phyloP scores from a whole-genome alignment of 2,888 invertebrate species.

The Eupeodes luniger region DNA sequence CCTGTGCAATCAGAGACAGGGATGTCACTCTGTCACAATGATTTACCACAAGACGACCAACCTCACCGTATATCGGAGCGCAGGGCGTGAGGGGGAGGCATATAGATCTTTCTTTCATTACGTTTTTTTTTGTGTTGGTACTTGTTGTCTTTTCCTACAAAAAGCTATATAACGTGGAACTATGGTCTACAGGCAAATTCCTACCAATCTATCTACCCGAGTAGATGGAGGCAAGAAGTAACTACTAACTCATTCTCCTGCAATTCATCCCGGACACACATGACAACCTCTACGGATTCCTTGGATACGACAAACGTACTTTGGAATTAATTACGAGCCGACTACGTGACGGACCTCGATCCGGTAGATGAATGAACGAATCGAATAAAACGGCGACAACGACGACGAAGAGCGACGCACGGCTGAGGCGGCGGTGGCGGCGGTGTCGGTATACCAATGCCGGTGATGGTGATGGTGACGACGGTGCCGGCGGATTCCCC shows the following conservation, averaged over 20 bases:
- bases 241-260: conserved; percentile 50
- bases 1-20: conserved; percentile 70
- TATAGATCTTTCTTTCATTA: neutral
- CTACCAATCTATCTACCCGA: neutral
- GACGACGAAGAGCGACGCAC: neutral
- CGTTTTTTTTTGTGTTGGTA: neutral
- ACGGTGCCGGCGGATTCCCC: conserved; percentile 34
- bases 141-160: conserved; percentile 1
- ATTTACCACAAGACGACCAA: conserved; percentile 57
- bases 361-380: conserved; percentile 73
- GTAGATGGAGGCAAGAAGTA: conserved; percentile 12
- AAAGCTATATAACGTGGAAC: conserved; percentile 32
- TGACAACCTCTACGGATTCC: conserved; percentile 54
- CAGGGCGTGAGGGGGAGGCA: neutral
- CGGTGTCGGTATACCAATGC: no score
- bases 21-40: conserved; percentile 71
- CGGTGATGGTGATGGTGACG: no score
- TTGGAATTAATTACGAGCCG: conserved; percentile 72
- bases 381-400: conserved; percentile 21
- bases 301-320: conserved; percentile 43
- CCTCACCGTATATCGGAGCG: no score
- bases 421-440: conserved; percentile 6
- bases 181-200: neutral
- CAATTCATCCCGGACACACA: conserved; percentile 61
- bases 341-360: conserved; percentile 73